These are phyloP conservation scores for Junco hyemalis DNA, from an alignment of 2,113 vertebrate genomes.

Conservation along the genomic window DNA sequence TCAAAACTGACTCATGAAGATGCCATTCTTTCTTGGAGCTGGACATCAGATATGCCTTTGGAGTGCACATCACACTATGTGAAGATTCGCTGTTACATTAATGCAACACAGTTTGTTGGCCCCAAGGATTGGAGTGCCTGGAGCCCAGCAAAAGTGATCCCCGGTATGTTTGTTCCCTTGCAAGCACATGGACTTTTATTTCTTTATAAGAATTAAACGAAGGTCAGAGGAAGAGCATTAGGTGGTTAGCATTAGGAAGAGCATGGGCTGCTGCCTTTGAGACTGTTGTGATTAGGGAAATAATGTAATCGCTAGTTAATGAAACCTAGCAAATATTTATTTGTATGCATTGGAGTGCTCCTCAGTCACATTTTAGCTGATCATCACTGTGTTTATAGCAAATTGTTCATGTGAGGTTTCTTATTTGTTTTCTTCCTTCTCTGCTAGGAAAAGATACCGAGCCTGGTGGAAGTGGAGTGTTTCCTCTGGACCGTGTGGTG, in stretches of 20 bases:
- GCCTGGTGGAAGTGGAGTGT: conserved; percentile 4
- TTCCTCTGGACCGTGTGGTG: conserved; percentile 73
- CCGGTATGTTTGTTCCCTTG: conserved; percentile 59
- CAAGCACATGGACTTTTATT: not conserved
- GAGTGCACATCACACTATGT: conserved; percentile 71
- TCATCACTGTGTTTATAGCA: not conserved
- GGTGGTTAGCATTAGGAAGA: not conserved
- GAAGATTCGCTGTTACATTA: conserved; percentile 65
- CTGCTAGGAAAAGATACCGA: conserved; percentile 38
- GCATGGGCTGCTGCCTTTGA: not conserved
- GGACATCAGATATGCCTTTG: conserved; percentile 77
- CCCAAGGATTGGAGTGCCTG: conserved; percentile 73
- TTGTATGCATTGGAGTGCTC: not conserved
- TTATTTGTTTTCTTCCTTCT: not conserved
- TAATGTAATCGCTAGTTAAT: not conserved
- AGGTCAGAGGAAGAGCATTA: not conserved
- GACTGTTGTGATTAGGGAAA: not conserved
- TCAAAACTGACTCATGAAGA: conserved; percentile 57
- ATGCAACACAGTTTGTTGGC: conserved; percentile 58
- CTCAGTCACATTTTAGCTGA: not conserved
- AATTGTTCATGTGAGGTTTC: not conserved
- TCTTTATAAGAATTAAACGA: not conserved
- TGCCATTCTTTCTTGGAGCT: conserved; percentile 68
- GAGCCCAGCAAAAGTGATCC: conserved; percentile 63
- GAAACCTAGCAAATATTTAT: not conserved